Percentiles rank a stretch among this genome's conserved stretches.
phyloP scores from a whole-genome alignment of 2,113 vertebrate genomes.

The Atractosteus spatula region DNA sequence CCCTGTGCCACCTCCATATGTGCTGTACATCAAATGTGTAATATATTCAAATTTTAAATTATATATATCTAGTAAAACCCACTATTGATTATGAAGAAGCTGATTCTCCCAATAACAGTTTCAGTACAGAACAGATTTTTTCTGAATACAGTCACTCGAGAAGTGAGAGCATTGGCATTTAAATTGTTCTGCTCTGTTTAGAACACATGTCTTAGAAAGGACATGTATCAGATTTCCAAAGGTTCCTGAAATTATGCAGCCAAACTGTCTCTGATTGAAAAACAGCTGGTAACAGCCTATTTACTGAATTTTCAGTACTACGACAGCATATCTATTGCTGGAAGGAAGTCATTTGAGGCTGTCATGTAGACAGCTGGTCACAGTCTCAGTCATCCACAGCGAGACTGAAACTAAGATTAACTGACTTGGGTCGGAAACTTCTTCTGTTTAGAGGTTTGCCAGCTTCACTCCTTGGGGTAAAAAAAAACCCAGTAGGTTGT shows the following conservation, averaged over 20 bases:
- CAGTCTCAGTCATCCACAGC: neutral
- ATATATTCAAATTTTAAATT: too few relatives aligned
- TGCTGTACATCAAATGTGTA: too few relatives aligned
- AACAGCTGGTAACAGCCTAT: neutral
- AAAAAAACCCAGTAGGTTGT: too few relatives aligned
- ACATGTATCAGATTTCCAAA: neutral
- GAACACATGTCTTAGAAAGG: neutral
- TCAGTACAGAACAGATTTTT: too few relatives aligned
- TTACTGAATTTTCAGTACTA: neutral
- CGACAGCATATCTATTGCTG: neutral
- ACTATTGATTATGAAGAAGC: too few relatives aligned
- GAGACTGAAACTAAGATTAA: neutral
- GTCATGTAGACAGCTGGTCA: neutral
- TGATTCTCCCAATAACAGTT: too few relatives aligned
- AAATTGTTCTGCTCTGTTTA: neutral
- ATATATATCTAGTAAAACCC: too few relatives aligned
- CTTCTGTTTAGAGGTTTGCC: too few relatives aligned
- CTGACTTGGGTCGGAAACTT: neutral
- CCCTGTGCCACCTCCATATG: too few relatives aligned
- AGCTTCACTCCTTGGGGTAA: too few relatives aligned
- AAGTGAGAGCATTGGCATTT: neutral
- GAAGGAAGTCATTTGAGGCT: constrained; percentile 2
- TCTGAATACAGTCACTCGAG: neutral
- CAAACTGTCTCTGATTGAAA: neutral
- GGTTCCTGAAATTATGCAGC: neutral